phyloP scores from a whole-genome alignment of 2,797 vertebrate species.

The Lophotriccus pileatus region DNA sequence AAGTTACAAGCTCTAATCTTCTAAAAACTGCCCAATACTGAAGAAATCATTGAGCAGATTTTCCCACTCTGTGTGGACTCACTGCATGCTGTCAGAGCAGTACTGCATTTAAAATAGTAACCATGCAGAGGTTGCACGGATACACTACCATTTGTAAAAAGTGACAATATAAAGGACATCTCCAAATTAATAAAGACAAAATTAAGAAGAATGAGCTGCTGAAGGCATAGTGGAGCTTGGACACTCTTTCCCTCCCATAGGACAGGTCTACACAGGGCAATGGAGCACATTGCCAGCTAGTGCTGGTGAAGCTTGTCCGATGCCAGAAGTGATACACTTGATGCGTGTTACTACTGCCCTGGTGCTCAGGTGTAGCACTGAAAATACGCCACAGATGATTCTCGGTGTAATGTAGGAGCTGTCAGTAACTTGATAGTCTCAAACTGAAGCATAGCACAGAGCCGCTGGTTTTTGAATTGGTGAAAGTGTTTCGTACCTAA shows the following conservation, averaged over 20 bases:
- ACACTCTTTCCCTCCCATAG: not conserved
- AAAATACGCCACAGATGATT: not conserved
- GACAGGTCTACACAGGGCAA: not conserved
- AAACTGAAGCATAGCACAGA: rapidly evolving
- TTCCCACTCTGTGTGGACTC: not conserved
- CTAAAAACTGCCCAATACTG: not conserved
- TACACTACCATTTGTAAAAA: not conserved
- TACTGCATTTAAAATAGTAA: not conserved
- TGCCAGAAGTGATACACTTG: not conserved
- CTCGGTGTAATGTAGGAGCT: not conserved
- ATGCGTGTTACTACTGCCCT: not conserved
- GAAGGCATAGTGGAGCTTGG: not conserved
- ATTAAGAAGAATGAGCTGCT: not conserved
- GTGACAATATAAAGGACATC: not conserved
- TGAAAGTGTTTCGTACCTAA: not conserved
- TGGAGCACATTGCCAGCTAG: not conserved
- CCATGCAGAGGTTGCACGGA: not conserved
- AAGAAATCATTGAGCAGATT: not conserved
- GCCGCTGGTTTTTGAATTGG: not conserved
- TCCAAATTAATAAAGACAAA: not conserved
- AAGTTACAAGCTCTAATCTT: not conserved
- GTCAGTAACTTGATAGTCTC: not conserved
- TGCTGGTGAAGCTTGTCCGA: not conserved
- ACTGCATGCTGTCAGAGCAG: not conserved
- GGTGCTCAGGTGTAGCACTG: not conserved